Evolutionary conservation across 2,888 invertebrate genomes (phyloP), one percentile per base, ranked within the genome.

Genomic region (Nudaria mundana): DNA sequence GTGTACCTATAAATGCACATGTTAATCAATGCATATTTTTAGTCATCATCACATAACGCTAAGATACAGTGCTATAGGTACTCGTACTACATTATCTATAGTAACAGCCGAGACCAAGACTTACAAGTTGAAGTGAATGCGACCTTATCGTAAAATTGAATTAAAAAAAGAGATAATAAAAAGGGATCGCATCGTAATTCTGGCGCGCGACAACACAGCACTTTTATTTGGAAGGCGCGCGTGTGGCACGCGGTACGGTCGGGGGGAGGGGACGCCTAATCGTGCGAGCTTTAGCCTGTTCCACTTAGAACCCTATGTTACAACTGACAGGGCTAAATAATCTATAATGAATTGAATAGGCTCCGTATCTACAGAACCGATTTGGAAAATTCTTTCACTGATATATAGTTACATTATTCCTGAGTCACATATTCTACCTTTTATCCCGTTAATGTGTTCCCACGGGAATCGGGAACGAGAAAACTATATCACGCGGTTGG

Each of bases 111-210:
- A 50, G 54, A 61, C 60, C 66, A 74, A 75, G 58, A 66, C 24
- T 18, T 33, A 40, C 59, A 48, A 55, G 66, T 66, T 72, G 50
- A 44, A 56, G 69, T 62, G 37, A 59, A 72, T 61, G 66, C 63
- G 56, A 62, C 78, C 72, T 84, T 81, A 86, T 85, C 82, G 78
- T 85, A 82, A 84, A 85, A 86, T 81, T 81, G 83, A 86, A 87
- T 85, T 83, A 80, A 87, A 86, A 86, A 86, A 85, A 77, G 65
- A 79, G 74, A 84, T 80, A 83, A 81, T 79, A 86, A 84, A 86
- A 84, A 75, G 76, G 75, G 75, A 76, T 79, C 79, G 77, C 74
- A 74, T 81, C 86, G 87, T 87, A 86, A 85, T 81, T 86, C 86
- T 83, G 82, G 78, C 86, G 83, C 78, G 86, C 84, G 86, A 86